Evolutionary conservation across 1,140 invertebrate species (phyloP).

Genomic region (Zaprionus vittiger): DNA sequence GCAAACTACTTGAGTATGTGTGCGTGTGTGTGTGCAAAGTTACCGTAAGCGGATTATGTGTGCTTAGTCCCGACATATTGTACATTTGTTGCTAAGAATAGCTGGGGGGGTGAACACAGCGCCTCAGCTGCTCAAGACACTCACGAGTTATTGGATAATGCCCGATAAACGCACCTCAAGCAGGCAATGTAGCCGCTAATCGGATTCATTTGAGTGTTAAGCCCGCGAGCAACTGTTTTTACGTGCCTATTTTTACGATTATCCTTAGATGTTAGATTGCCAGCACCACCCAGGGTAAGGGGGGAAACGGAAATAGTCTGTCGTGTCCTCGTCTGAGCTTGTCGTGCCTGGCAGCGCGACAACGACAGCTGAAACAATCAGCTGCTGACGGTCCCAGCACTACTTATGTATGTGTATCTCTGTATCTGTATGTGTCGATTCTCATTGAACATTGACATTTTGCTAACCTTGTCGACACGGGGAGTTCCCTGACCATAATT

Average conservation of each 20-base stretch:
- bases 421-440: background rate
- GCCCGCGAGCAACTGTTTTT: background rate
- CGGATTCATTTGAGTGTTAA: background rate
- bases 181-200: background rate
- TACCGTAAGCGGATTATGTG: constrained; percentile 1
- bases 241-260: constrained; percentile 4
- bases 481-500: background rate
- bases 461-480: constrained; percentile 31
- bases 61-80: background rate
- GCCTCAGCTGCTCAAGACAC: background rate
- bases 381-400: constrained; percentile 2
- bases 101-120: background rate
- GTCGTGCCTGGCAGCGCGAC: constrained; percentile 48
- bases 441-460: constrained; percentile 32
- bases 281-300: background rate
- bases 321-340: constrained; percentile 10
- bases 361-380: constrained; percentile 36
- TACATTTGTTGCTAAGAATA: background rate
- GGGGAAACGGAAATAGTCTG: constrained; percentile 38
- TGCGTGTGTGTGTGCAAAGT: background rate
- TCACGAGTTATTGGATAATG: constrained; percentile 5
- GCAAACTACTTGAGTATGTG: background rate
- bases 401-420: background rate
- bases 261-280: constrained; percentile 5
- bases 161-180: background rate